Evolutionary conservation across 1,140 invertebrate species (phyloP).

Genomic region (Drosophila busckii): DNA sequence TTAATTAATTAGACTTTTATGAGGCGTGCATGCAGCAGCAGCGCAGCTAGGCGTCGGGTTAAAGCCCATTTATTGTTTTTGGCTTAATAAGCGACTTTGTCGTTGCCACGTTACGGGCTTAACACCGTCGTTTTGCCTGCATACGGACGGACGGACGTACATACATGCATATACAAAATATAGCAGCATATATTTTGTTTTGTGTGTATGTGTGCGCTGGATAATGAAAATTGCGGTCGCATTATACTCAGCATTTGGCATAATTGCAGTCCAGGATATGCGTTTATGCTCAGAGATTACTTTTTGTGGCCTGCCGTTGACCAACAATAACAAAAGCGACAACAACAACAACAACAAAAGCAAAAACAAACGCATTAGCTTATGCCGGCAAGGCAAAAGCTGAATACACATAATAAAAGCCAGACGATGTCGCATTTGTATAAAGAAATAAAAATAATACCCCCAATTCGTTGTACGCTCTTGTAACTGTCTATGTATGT

Average conservation of each 20-base stretch:
- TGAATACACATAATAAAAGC: constrained; percentile 60
- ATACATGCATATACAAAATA: constrained; percentile 51
- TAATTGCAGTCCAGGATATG: constrained; percentile 72
- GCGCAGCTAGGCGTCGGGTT: constrained; percentile 48
- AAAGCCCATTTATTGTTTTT: constrained; percentile 67
- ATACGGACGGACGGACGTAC: not conserved
- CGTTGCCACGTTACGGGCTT: constrained; percentile 42
- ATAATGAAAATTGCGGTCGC: constrained; percentile 71
- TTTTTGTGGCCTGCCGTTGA: constrained; percentile 67
- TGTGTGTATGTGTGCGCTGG: constrained; percentile 25
- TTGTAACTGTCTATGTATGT: constrained; percentile 30
- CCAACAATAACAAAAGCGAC: constrained; percentile 30
- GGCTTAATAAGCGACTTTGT: constrained; percentile 56
- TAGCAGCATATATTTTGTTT: constrained; percentile 51
- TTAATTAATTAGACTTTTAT: constrained; percentile 76
- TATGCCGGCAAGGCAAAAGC: constrained; percentile 22
- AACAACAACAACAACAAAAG: constrained; percentile 8
- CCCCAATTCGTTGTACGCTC: constrained; percentile 26
- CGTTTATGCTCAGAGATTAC: constrained; percentile 75
- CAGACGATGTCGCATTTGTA: constrained; percentile 66
- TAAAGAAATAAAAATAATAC: constrained; percentile 71
- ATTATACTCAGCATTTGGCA: constrained; percentile 71
- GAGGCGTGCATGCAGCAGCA: constrained; percentile 60
- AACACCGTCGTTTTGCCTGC: constrained; percentile 34
- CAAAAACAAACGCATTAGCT: constrained; percentile 15